Evolutionary conservation across 2,113 vertebrate species (phyloP).

Genomic region (Sylvilagus bachmani): DNA sequence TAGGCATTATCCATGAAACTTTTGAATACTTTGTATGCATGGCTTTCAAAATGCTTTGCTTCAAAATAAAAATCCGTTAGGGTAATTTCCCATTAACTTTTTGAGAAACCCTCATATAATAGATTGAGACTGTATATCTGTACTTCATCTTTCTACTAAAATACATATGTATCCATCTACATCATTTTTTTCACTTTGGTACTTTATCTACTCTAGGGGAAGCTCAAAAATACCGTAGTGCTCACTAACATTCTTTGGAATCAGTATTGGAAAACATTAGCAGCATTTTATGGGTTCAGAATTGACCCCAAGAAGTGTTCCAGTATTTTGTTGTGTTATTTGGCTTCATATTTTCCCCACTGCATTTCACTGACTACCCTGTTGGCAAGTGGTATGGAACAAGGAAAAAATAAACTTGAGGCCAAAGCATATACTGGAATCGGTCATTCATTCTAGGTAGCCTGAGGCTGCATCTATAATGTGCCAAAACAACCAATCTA

Average conservation of each 20-base stretch:
- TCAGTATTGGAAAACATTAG: conserved; percentile 49
- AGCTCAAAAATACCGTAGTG: background rate
- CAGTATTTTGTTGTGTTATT: conserved; percentile 51
- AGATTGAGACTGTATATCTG: background rate
- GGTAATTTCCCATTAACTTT: background rate
- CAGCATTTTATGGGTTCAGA: conserved; percentile 30
- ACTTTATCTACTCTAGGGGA: background rate
- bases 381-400: conserved; percentile 63
- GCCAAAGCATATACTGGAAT: conserved; percentile 42
- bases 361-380: conserved; percentile 52
- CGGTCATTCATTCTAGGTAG: background rate
- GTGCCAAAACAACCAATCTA: conserved; percentile 27
- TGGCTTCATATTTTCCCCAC: conserved; percentile 38
- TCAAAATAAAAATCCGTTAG: no score
- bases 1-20: no score
- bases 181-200: background rate
- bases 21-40: no score
- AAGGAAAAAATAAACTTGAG: conserved; percentile 45
- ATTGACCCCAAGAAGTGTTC: conserved; percentile 1
- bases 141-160: background rate
- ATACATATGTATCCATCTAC: background rate
- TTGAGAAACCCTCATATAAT: no score
- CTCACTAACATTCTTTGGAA: background rate
- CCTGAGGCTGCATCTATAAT: background rate
- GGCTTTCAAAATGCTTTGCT: no score